These are phyloP conservation scores for Labeo calbasu DNA, from an alignment of 2,797 vertebrate genomes.

Conservation along the genomic window DNA sequence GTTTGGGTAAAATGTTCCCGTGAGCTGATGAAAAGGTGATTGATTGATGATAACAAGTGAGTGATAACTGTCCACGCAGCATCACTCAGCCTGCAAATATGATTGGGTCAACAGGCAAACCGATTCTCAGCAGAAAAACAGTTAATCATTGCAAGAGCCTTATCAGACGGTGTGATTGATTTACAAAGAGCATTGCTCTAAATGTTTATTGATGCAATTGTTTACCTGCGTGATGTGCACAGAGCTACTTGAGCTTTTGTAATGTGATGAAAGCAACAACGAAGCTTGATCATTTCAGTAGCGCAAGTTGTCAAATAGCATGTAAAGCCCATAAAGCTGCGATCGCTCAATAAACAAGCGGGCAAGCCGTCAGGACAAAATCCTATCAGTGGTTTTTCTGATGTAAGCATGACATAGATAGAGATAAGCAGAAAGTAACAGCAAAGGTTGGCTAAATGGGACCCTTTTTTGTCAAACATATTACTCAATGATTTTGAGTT, in stretches of 20 bases:
- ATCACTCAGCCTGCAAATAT: conserved; percentile 72
- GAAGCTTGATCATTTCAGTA: conserved; percentile 34
- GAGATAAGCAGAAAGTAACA: conserved; percentile 36
- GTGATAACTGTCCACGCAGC: conserved; percentile 71
- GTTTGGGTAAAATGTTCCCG: conserved; percentile 54
- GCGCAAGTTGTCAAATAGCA: neutral
- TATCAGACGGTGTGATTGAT: conserved; percentile 86
- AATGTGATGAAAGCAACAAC: conserved; percentile 42
- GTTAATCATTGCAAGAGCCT: conserved; percentile 81
- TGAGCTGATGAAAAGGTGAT: conserved; percentile 68
- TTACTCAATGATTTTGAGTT: conserved; percentile 58
- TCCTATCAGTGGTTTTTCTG: conserved; percentile 36
- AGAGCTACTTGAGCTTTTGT: conserved; percentile 68
- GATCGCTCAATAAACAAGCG: neutral
- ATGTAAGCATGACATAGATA: conserved; percentile 24
- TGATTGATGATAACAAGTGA: conserved; percentile 62
- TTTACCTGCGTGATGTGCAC: conserved; percentile 86
- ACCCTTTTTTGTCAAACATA: conserved; percentile 47
- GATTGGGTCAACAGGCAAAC: conserved; percentile 71
- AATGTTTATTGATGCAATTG: conserved; percentile 91
- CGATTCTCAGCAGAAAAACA: conserved; percentile 81
- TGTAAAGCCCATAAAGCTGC: neutral
- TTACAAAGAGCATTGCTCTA: conserved; percentile 81
- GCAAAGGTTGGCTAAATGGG: conserved; percentile 13
- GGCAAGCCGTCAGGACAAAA: neutral